These are phyloP conservation scores for Phortica okadai DNA, from an alignment of 2,888 invertebrate species.

Conservation along the genomic window DNA sequence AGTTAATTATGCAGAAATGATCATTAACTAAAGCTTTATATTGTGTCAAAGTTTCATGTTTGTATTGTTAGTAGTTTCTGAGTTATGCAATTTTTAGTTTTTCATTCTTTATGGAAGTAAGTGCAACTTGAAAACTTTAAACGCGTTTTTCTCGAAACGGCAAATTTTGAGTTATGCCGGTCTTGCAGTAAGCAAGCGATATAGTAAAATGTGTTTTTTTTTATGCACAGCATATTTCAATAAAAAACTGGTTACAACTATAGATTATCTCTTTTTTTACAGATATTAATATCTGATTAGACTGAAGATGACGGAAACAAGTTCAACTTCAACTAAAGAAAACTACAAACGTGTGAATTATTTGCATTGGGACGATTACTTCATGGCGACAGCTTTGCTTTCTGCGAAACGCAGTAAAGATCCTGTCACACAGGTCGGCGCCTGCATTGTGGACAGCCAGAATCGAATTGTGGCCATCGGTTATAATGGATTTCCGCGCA, in stretches of 20 bases:
- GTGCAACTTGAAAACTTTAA: too few species aligned
- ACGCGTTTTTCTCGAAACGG: too few species aligned
- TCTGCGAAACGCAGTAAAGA: slow-evolving; percentile 97
- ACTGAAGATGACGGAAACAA: not conserved
- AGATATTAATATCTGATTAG: not conserved
- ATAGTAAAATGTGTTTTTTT: too few species aligned
- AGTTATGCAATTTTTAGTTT: too few species aligned
- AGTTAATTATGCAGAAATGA: too few species aligned
- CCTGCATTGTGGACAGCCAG: slow-evolving; percentile 91
- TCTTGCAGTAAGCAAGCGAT: too few species aligned
- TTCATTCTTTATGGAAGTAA: too few species aligned
- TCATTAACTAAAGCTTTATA: too few species aligned
- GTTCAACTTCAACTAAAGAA: not conserved
- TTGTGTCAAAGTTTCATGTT: too few species aligned
- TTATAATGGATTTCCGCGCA: slow-evolving; percentile 97
- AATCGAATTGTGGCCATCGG: slow-evolving; percentile 95
- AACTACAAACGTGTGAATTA: slow-evolving; percentile 81
- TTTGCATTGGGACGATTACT: slow-evolving; percentile 94
- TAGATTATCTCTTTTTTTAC: not conserved
- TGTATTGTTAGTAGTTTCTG: too few species aligned
- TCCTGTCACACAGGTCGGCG: slow-evolving; percentile 94
- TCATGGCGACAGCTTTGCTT: slow-evolving; percentile 94
- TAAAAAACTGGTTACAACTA: not conserved
- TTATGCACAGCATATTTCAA: not conserved
- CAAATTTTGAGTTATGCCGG: too few species aligned